phyloP scores from a whole-genome alignment of 1,140 invertebrate genomes.

The Paralvinella palmiformis region DNA sequence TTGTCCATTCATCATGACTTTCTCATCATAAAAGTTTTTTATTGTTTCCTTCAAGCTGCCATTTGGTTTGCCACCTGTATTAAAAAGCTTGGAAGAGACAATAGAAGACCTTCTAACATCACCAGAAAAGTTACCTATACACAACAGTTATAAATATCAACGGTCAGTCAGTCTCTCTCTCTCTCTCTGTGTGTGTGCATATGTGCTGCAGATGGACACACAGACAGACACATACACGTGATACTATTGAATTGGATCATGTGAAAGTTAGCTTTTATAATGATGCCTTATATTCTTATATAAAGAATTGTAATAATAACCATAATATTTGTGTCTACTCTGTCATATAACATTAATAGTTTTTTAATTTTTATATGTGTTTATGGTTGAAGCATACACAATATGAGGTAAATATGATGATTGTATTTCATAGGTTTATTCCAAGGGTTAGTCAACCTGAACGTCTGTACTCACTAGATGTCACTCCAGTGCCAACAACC shows the following conservation, averaged over 20 bases:
- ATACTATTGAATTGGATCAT: slow-evolving; percentile 5
- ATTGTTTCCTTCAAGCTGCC: slow-evolving; percentile 43
- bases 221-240: background rate
- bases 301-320: background rate
- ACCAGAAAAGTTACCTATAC: slow-evolving; percentile 60
- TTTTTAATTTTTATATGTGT: background rate
- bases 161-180: slow-evolving; percentile 27
- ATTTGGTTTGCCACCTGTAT: slow-evolving; percentile 56
- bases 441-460: slow-evolving; percentile 51
- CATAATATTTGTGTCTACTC: background rate
- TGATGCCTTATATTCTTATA: background rate
- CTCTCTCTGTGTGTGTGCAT: slow-evolving; percentile 4
- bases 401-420: background rate
- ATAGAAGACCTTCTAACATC: slow-evolving; percentile 58
- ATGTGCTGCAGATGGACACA: slow-evolving; percentile 4
- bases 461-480: slow-evolving; percentile 49
- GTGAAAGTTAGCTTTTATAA: background rate
- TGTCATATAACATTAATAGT: background rate
- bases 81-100: slow-evolving; percentile 55
- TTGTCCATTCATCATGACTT: no score
- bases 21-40: no score
- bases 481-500: slow-evolving; percentile 39
- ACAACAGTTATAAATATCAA: slow-evolving; percentile 56
- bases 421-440: slow-evolving; percentile 54
- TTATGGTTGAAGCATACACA: background rate